Evolutionary conservation across 2,113 vertebrate species (phyloP), one percentile per base, ranked within the genome.

Genomic region (Petromus typicus): DNA sequence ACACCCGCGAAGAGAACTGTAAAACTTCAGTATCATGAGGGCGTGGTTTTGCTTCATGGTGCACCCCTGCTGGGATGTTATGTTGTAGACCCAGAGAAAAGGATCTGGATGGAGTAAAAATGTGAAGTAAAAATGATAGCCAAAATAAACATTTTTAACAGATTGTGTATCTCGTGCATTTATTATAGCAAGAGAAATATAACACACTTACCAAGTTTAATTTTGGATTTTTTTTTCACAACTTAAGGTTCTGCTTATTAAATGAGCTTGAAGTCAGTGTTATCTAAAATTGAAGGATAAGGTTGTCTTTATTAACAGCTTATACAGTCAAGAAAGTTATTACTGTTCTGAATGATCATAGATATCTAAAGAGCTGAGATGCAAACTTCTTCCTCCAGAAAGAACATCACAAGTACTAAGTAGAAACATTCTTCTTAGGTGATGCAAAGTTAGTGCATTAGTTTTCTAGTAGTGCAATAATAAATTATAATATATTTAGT

Each of bases 1-100:
- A 79, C 16, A 23, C 27, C 16, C 23, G 22, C 45, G 22, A 9
- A 57, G 4, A 2, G 16, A 3, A 67, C 0, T 14, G 14, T 54
- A 13, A 1, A 3, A 51, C 3, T 13, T n/a, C 1, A 64, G 14
- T 43, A 5, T 30, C 23, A n/a, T 9, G 1, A 27, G 14, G 3
- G 56, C 43, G 1, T 8, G 25, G 30, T 10, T 54, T 54, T 54
- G 6, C 5, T 64, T 13, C 5, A 1, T 9, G 3, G 34, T 1
- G 14, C 18, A 16, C 12, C 23, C 18, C 12, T 23, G 25, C 27
- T 17, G 10, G 7, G 2, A 23, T 9, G 5, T 27, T 43, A 37
- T 51, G 30, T 8, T 23, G 54, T 11, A 23, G 43, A 40, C 7
- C 17, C 22, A 57, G 57, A 18, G 9, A 10, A 78, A 66, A 78